Evolutionary conservation across 2,888 invertebrate species (phyloP).

Genomic region (Nematopogon swammerdamellus): DNA sequence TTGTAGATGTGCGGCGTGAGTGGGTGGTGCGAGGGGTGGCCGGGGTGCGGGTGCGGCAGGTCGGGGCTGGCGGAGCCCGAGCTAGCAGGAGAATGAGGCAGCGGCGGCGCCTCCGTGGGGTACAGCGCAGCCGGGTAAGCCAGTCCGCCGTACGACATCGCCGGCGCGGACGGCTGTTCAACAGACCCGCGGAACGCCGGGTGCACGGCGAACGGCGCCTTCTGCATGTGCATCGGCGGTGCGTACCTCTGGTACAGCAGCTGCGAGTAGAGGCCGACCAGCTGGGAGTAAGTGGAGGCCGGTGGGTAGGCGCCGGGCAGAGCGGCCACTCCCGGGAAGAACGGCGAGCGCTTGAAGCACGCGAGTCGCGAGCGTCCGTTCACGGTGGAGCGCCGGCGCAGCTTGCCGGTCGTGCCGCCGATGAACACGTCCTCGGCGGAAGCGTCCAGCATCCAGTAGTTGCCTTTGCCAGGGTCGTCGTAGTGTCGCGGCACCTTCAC

Average conservation of each 20-base stretch:
- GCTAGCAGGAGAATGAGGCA: constrained; percentile 31
- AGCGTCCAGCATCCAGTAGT: constrained; percentile 95
- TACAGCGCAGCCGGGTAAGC: constrained; percentile 38
- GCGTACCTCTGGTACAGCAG: constrained; percentile 67
- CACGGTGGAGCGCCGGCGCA: constrained; percentile 86
- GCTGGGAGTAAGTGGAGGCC: constrained; percentile 52
- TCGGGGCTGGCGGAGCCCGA: constrained; percentile 42
- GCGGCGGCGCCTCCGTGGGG: constrained; percentile 41
- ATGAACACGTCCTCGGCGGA: constrained; percentile 92
- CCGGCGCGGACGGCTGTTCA: constrained; percentile 25
- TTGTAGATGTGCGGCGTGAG: constrained; percentile 50
- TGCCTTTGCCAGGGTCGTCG: constrained; percentile 94
- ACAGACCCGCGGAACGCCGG: constrained; percentile 45
- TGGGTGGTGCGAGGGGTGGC: constrained; percentile 31
- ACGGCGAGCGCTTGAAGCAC: constrained; percentile 78
- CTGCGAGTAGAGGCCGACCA: constrained; percentile 58
- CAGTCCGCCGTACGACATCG: constrained; percentile 35
- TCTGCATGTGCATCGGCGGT: constrained; percentile 52
- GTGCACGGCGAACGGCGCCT: constrained; percentile 50
- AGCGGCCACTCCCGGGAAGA: constrained; percentile 57
- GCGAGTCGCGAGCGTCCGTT: constrained; percentile 85
- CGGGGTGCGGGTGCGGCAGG: constrained; percentile 21
- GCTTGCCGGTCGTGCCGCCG: constrained; percentile 88
- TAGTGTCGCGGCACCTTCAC: constrained; percentile 89
- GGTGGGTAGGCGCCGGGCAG: constrained; percentile 58